phyloP scores from a whole-genome alignment of 2,113 vertebrate species.

The Sclerurus mexicanus region DNA sequence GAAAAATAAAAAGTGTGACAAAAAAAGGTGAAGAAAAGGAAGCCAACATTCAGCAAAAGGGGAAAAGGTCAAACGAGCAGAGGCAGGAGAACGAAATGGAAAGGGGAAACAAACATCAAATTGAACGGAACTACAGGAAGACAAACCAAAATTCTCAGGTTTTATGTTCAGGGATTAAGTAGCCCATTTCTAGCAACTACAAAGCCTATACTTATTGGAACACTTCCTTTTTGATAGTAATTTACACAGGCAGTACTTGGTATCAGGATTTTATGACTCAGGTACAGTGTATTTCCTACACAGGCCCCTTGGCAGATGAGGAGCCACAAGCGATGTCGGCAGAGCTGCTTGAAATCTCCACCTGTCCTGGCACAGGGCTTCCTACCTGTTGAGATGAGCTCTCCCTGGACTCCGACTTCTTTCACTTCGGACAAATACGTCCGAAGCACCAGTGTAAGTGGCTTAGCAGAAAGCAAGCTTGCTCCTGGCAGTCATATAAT shows the following conservation, averaged over 20 bases:
- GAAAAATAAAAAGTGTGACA: neutral
- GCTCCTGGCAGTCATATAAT: neutral
- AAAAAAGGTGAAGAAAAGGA: neutral
- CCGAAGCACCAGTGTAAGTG: neutral
- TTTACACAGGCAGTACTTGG: neutral
- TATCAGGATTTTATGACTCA: neutral
- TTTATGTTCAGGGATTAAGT: neutral
- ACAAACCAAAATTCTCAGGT: neutral
- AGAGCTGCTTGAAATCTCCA: neutral
- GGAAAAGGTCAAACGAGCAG: neutral
- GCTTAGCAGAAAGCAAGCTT: neutral
- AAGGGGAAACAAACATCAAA: neutral
- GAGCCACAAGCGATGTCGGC: fast-evolving
- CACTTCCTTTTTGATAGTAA: neutral
- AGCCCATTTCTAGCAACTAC: neutral
- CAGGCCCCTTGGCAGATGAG: neutral
- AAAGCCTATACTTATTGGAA: neutral
- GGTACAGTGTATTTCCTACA: neutral
- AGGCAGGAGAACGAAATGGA: neutral
- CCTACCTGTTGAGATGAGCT: fast-evolving
- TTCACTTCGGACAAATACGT: neutral
- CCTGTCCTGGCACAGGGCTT: fast-evolving
- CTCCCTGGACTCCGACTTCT: fast-evolving
- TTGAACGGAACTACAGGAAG: neutral
- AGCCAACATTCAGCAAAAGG: neutral